Evolutionary conservation across 2,113 vertebrate species (phyloP).

Genomic region (Protobothrops mucrosquamatus): DNA sequence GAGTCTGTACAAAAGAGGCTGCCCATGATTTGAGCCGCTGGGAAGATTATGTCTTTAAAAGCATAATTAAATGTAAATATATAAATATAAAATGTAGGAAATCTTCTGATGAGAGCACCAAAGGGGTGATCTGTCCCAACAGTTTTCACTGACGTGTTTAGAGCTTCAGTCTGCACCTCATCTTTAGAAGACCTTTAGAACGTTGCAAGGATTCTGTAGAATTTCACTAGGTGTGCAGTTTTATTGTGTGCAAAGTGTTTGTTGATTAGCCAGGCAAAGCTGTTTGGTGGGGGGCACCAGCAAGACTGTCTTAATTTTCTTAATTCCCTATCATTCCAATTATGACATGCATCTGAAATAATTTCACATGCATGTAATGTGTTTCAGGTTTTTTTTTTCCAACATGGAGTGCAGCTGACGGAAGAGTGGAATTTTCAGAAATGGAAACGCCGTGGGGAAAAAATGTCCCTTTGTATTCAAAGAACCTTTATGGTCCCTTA

Average conservation of each 20-base stretch:
- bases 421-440: not conserved
- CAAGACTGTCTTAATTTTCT: not conserved
- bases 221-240: not conserved
- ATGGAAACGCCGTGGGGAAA: not conserved
- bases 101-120: not conserved
- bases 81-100: not conserved
- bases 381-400: not conserved
- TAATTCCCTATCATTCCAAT: not conserved
- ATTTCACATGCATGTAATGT: not conserved
- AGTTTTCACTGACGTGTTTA: not conserved
- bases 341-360: not conserved
- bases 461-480: not conserved
- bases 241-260: not conserved
- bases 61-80: constrained; percentile 30
- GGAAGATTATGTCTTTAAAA: constrained; percentile 16
- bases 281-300: not conserved
- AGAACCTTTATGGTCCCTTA: not conserved
- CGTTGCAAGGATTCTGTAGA: not conserved
- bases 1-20: constrained; percentile 14
- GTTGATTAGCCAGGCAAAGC: not conserved
- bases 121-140: not conserved
- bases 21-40: not conserved
- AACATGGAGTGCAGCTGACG: not conserved
- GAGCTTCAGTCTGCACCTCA: not conserved
- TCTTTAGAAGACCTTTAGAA: not conserved